A percentile compares a stretch with the other conserved stretches of the same genome.
These are phyloP conservation scores for Ceyx erithaca DNA, from an alignment of 2,797 vertebrate species.

Conservation along the genomic window DNA sequence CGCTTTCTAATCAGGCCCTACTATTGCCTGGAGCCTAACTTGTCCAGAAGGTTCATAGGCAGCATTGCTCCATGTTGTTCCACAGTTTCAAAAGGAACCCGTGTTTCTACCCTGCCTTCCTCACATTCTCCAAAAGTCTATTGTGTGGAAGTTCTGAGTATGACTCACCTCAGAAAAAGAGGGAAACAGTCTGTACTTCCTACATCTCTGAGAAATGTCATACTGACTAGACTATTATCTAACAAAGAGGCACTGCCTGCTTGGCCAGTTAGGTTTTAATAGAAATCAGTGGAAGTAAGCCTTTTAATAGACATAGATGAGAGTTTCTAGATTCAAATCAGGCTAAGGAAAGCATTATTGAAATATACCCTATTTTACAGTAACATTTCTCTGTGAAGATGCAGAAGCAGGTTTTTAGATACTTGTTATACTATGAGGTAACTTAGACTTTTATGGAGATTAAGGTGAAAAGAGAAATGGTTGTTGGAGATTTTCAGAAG, in stretches of 20 bases:
- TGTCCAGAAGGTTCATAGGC: neutral
- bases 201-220: neutral
- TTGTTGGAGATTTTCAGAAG: neutral
- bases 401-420: neutral
- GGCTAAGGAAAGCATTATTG: neutral
- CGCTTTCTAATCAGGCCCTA: neutral
- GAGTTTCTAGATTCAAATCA: neutral
- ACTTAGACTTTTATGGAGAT: neutral
- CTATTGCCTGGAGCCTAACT: neutral
- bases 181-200: neutral
- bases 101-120: slow-evolving; percentile 5
- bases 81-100: slow-evolving; percentile 8
- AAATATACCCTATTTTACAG: neutral
- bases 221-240: neutral
- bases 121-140: neutral
- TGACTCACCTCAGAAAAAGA: slow-evolving; percentile 2
- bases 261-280: neutral
- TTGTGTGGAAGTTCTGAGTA: neutral
- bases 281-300: neutral
- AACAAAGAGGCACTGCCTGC: neutral
- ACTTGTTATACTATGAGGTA: neutral
- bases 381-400: neutral
- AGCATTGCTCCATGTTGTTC: neutral
- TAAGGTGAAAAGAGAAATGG: neutral
- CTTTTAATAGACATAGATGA: neutral